Conservation (phyloP, 2,113 vertebrate genomes). For the Chascanopsetta lugubris region DNA sequence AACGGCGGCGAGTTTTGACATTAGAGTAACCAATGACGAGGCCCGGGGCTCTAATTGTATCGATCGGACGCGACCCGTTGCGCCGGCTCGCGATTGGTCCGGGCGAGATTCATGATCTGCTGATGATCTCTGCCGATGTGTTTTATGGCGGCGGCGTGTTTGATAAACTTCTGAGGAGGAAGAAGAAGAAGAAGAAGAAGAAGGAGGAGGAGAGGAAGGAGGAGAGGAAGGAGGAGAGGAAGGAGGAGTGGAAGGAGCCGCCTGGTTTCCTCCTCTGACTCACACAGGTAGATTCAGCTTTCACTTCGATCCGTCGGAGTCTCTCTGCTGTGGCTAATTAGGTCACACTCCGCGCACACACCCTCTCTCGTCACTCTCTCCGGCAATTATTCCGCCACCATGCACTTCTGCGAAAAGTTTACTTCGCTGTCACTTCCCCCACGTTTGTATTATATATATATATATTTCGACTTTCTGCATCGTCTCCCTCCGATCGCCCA, state of each 20-base stretch:
- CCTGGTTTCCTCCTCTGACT: conserved; percentile 25
- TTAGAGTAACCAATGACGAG: conserved; percentile 33
- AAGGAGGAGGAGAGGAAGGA: no score
- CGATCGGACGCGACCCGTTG: conserved; percentile 43
- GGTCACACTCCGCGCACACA: conserved; percentile 58
- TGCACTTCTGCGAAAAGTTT: conserved; percentile 44
- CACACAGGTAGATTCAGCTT: conserved; percentile 36
- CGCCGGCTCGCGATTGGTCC: conserved; percentile 36
- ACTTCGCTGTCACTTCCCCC: conserved; percentile 12
- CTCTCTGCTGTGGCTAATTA: conserved; percentile 60
- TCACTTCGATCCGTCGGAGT: conserved; percentile 33
- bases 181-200: no score
- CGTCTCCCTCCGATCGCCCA: not conserved
- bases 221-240: no score
- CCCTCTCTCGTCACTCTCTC: conserved; percentile 36
- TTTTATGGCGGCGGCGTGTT: conserved; percentile 8
- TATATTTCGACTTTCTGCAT: not conserved
- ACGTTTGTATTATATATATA: conserved; percentile 29
- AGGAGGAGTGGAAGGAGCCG: conserved; percentile 16
- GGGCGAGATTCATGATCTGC: conserved; percentile 25
- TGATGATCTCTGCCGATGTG: conserved; percentile 23
- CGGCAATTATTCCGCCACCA: conserved; percentile 44
- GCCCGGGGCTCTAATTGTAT: conserved; percentile 45
- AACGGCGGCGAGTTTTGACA: conserved; percentile 17
- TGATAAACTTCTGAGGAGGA: conserved; percentile 32